Percentiles rank a stretch among this genome's conserved stretches.
phyloP scores from a whole-genome alignment of 92 coral and sea anemone species.

The Scolanthus callimorphus region DNA sequence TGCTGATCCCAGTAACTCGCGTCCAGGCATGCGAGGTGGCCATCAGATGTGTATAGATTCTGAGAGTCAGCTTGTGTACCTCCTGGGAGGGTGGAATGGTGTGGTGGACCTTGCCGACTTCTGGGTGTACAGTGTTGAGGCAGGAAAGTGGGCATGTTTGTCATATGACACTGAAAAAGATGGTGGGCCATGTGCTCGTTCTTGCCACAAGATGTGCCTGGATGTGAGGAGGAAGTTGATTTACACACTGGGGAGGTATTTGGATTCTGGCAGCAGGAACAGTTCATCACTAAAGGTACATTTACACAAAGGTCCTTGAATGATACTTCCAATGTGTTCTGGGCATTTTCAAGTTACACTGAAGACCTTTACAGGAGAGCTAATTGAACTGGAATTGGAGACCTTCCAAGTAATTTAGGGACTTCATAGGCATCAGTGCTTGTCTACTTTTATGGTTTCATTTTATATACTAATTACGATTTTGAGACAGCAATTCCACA shows the following conservation, averaged over 20 bases:
- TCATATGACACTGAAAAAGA: conserved; percentile 91
- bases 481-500: no score
- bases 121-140: conserved; percentile 77
- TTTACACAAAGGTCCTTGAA: no score
- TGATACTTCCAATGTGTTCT: no score
- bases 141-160: conserved; percentile 73
- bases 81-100: conserved; percentile 99
- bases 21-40: conserved; percentile 98
- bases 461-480: no score
- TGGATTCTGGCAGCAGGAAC: conserved; percentile 87
- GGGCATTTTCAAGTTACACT: no score
- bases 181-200: conserved; percentile 96
- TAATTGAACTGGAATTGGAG: no score
- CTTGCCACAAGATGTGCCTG: conserved; percentile 95
- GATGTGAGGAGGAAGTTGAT: conserved; percentile 80
- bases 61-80: conserved; percentile 76
- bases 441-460: no score
- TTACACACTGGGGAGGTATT: conserved; percentile 89
- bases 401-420: no score
- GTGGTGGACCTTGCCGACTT: conserved; percentile 88
- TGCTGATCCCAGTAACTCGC: conserved; percentile 28
- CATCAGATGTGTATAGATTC: conserved; percentile 97
- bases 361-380: no score
- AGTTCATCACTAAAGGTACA: conserved; percentile 83
- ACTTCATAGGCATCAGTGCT: no score